A percentile compares a stretch with the other conserved stretches of the same genome.
These are phyloP conservation scores for Zaprionus gabonicus DNA, from an alignment of 1,140 invertebrate species.

Conservation along the genomic window DNA sequence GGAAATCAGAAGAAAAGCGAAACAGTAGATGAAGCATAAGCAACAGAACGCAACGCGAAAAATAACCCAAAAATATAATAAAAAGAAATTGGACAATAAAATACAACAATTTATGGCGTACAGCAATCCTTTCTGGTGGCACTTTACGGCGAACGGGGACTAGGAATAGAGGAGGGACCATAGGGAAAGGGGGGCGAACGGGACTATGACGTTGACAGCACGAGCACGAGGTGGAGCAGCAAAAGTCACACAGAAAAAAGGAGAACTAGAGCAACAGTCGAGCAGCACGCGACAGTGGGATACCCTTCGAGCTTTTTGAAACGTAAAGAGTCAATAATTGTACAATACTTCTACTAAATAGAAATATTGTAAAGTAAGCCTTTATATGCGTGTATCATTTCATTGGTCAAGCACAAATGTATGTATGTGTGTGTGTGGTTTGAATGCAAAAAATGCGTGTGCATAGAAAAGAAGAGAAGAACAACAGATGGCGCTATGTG, in stretches of 20 bases:
- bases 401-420: too few relatives aligned
- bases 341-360: too few relatives aligned
- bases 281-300: too few relatives aligned
- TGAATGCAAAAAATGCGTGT: too few relatives aligned
- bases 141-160: conserved; percentile 48
- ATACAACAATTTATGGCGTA: conserved; percentile 81
- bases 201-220: not conserved
- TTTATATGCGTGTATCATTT: too few relatives aligned
- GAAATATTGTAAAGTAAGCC: too few relatives aligned
- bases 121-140: conserved; percentile 78
- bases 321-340: too few relatives aligned
- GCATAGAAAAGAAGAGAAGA: too few relatives aligned
- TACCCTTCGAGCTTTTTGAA: too few relatives aligned
- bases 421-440: too few relatives aligned
- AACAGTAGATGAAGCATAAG: conserved; percentile 78
- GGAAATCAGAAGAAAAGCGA: conserved; percentile 49
- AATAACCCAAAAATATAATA: conserved; percentile 76
- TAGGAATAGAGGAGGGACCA: not conserved
- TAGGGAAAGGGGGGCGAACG: not conserved
- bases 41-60: conserved; percentile 66
- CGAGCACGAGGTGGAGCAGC: conserved; percentile 31
- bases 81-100: conserved; percentile 83
- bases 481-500: too few relatives aligned
- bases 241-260: conserved; percentile 57
- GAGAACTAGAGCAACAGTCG: not conserved